Evolutionary conservation across 2,797 vertebrate genomes (phyloP).

Genomic region (Thunnus albacares): DNA sequence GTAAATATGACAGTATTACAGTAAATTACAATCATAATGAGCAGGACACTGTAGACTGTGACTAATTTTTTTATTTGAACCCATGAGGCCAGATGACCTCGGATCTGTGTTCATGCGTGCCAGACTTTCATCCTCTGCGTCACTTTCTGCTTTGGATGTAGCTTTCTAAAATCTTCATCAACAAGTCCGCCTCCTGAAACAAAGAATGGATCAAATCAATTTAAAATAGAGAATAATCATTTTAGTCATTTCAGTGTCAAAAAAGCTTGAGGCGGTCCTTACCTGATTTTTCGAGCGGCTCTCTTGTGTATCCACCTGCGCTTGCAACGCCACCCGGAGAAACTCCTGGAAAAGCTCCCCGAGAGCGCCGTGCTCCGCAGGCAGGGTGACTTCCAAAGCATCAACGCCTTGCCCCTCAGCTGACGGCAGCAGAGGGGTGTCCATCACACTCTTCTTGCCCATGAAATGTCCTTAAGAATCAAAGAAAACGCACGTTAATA

Average conservation of each 20-base stretch:
- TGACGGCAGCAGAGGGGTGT: conserved; percentile 76
- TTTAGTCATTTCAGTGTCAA: not conserved
- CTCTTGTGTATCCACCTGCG: conserved; percentile 80
- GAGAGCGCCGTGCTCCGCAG: conserved; percentile 74
- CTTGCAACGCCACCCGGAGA: conserved; percentile 85
- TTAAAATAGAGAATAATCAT: not conserved
- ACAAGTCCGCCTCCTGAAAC: conserved; percentile 83
- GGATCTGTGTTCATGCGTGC: conserved; percentile 40
- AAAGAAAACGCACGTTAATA: conserved; percentile 4
- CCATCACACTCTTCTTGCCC: conserved; percentile 92
- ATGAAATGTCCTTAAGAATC: conserved; percentile 91
- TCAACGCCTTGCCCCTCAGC: conserved; percentile 62
- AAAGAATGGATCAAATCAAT: conserved; percentile 7
- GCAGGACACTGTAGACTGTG: conserved; percentile 51
- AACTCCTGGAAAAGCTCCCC: conserved; percentile 86
- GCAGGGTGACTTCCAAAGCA: conserved; percentile 61
- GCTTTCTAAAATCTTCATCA: conserved; percentile 85
- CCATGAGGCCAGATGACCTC: conserved; percentile 41
- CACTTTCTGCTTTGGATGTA: conserved; percentile 84
- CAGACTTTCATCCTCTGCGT: conserved; percentile 42
- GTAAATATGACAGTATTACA: conserved; percentile 44
- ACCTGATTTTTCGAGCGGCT: conserved; percentile 83
- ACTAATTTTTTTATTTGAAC: conserved; percentile 50
- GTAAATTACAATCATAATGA: conserved; percentile 73
- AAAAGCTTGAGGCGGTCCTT: conserved; percentile 32